These are phyloP conservation scores for Carettochelys insculpta DNA, from an alignment of 2,113 vertebrate species.

Conservation along the genomic window DNA sequence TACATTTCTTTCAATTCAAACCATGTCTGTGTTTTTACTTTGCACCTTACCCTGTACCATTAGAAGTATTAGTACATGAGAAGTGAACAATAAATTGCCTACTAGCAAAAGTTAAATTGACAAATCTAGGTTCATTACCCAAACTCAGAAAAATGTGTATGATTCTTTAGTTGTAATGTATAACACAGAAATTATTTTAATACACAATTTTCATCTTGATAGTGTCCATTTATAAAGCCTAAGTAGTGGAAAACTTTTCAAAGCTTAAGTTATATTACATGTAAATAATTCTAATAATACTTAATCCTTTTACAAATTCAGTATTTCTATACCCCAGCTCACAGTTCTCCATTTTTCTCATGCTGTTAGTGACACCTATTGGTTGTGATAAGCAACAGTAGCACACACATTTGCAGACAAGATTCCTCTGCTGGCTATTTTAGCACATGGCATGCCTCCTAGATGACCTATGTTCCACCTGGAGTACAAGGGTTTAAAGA, in stretches of 20 bases:
- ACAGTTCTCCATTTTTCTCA: rapidly evolving
- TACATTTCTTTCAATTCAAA: neutral
- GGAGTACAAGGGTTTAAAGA: no score
- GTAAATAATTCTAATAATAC: neutral
- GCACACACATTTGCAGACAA: neutral
- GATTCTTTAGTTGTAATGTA: neutral
- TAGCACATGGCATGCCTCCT: neutral
- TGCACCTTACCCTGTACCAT: neutral
- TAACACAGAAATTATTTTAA: neutral
- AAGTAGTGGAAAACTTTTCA: neutral
- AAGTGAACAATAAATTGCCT: neutral
- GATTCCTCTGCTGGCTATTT: no score
- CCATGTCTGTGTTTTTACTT: neutral
- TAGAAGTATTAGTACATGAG: neutral
- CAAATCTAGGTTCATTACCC: neutral
- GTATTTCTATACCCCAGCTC: neutral
- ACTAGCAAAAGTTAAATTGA: neutral
- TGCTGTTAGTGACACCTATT: neutral
- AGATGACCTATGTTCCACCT: no score
- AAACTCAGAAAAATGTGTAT: neutral
- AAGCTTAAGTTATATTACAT: neutral
- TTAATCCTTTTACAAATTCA: neutral
- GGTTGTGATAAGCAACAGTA: neutral
- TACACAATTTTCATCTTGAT: neutral
- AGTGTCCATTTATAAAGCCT: neutral